phyloP scores from a whole-genome alignment of 2,797 vertebrate genomes.

The Nannoperca australis region DNA sequence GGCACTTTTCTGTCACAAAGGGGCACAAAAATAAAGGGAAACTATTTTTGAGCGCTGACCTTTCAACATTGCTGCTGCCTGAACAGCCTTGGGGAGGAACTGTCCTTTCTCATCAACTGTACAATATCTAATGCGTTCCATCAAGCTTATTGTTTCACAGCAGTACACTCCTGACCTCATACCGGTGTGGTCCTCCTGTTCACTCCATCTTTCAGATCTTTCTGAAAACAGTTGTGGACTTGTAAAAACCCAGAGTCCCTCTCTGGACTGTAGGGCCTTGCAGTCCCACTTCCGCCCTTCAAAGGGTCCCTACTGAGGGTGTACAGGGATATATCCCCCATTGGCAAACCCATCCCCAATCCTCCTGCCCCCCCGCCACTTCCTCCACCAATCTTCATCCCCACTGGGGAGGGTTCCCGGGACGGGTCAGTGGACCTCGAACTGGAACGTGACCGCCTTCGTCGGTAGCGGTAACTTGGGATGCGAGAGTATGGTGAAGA shows the following conservation, averaged over 20 bases:
- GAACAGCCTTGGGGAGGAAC: constrained; percentile 32
- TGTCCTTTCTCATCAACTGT: constrained; percentile 43
- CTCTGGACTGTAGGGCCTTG: constrained; percentile 90
- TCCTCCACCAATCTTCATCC: constrained; percentile 87
- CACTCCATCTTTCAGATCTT: constrained; percentile 91
- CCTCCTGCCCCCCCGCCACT: constrained; percentile 40
- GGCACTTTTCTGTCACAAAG: constrained; percentile 39
- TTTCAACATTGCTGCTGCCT: constrained; percentile 36
- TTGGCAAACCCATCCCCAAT: constrained; percentile 85
- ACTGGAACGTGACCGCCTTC: constrained; percentile 91
- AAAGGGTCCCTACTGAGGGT: constrained; percentile 90
- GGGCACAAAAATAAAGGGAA: constrained; percentile 3
- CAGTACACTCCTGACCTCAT: constrained; percentile 72
- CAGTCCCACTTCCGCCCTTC: constrained; percentile 83
- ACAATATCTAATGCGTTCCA: constrained; percentile 34
- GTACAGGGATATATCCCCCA: constrained; percentile 95
- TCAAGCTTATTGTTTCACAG: constrained; percentile 33
- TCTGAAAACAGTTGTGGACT: constrained; percentile 95
- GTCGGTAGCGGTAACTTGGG: constrained; percentile 93
- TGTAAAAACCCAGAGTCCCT: constrained; percentile 92
- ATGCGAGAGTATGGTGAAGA: constrained; percentile 92
- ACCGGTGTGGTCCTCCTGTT: constrained; percentile 96
- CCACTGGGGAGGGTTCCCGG: constrained; percentile 90
- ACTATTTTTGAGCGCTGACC: constrained; percentile 39
- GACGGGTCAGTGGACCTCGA: constrained; percentile 93